Conservation (phyloP, 2,113 vertebrate species). For the Pseudopodoces humilis region DNA sequence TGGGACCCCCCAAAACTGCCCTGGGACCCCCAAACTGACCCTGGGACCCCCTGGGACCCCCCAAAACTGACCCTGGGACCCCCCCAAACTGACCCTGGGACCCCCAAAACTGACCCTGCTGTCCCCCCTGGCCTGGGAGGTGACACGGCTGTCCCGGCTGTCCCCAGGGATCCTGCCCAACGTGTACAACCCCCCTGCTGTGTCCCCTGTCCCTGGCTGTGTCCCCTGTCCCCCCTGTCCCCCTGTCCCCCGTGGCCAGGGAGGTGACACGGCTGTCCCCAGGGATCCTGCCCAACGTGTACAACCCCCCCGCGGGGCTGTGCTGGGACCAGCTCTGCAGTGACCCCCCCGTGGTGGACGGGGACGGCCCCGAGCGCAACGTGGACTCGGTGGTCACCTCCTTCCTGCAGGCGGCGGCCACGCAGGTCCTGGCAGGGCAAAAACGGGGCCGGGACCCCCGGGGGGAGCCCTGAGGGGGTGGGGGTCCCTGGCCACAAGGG, state of each 20-base stretch:
- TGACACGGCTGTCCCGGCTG: background rate
- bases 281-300: conserved; percentile 89
- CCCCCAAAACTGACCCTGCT: no score
- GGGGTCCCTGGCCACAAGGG: no score
- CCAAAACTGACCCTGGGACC: no score
- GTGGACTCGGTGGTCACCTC: conserved; percentile 73
- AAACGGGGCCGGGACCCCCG: background rate
- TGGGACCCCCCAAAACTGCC: no score
- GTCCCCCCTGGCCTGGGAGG: no score
- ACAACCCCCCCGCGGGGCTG: conserved; percentile 81
- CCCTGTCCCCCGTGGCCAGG: background rate
- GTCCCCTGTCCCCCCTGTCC: no score
- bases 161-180: background rate
- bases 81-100: no score
- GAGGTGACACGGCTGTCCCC: background rate
- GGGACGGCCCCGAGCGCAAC: conserved; percentile 85
- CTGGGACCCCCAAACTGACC: no score
- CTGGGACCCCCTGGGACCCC: no score
- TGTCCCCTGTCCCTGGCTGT: no score
- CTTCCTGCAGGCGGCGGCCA: conserved; percentile 72
- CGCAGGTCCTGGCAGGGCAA: conserved; percentile 46
- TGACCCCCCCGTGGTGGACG: conserved; percentile 85
- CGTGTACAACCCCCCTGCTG: no score
- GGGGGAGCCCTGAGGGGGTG: background rate
- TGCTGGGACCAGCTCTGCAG: conserved; percentile 89